Evolutionary conservation across 2,113 vertebrate genomes (phyloP).

Genomic region (Orycteropus afer): DNA sequence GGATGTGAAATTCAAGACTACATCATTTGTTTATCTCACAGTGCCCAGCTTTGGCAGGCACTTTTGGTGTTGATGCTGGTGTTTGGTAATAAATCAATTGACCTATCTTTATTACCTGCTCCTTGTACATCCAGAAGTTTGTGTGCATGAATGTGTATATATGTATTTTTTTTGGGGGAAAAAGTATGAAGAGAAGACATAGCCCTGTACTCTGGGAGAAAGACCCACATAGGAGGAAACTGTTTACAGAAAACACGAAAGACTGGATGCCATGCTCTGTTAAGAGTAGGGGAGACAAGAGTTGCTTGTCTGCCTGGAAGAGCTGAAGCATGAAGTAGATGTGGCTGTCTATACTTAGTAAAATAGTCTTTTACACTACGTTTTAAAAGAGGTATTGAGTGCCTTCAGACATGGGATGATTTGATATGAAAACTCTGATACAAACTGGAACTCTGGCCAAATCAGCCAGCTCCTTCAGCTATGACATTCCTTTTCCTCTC

Average conservation of each 20-base stretch:
- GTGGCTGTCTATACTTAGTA: not conserved
- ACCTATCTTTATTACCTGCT: not conserved
- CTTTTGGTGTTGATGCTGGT: not conserved
- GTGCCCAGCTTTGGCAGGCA: not conserved
- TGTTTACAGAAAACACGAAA: not conserved
- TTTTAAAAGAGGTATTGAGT: not conserved
- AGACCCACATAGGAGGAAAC: not conserved
- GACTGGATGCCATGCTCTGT: not conserved
- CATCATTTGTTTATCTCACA: not conserved
- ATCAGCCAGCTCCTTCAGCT: not conserved
- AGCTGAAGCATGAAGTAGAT: not conserved
- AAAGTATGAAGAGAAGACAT: not conserved
- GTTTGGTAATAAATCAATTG: not conserved
- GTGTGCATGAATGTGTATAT: not conserved
- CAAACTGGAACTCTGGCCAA: not conserved
- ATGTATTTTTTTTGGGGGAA: not conserved
- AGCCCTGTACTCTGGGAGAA: not conserved
- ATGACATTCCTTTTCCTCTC: rapidly evolving
- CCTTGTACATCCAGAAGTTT: not conserved
- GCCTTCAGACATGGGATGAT: not conserved
- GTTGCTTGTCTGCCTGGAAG: not conserved
- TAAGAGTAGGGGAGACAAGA: not conserved
- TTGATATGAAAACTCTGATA: not conserved
- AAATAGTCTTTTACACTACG: not conserved
- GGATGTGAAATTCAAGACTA: slow-evolving; percentile 1